These are phyloP conservation scores for Dendrocincla tyrannina DNA, from an alignment of 2,797 vertebrate species.

Conservation along the genomic window DNA sequence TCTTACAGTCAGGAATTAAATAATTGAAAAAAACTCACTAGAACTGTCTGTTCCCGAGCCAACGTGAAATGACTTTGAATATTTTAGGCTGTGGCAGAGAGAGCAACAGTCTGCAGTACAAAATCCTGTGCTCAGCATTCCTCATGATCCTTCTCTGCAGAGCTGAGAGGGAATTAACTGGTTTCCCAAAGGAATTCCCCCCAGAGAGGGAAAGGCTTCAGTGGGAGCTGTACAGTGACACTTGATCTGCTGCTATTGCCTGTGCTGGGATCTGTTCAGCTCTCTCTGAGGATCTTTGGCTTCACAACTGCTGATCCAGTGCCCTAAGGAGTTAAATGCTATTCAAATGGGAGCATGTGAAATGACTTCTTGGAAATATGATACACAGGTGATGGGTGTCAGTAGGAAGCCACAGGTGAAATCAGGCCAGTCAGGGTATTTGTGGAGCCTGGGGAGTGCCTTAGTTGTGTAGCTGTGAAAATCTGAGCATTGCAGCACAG, in stretches of 20 bases:
- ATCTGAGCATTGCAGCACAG: not conserved
- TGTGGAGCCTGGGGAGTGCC: rapidly evolving
- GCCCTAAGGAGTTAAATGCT: constrained; percentile 16
- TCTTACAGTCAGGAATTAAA: not conserved
- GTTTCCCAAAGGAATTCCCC: not conserved
- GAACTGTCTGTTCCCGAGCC: not conserved
- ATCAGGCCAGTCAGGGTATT: not conserved
- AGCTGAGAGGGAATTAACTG: not conserved
- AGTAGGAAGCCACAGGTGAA: not conserved
- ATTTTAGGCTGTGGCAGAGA: not conserved
- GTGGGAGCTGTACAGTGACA: not conserved
- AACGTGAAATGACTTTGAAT: not conserved
- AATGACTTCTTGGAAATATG: not conserved
- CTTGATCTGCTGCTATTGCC: not conserved
- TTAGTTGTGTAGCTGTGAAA: not conserved
- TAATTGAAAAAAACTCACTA: not conserved
- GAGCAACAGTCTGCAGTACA: not conserved
- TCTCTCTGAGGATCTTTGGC: not conserved
- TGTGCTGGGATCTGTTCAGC: not conserved
- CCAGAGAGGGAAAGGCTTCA: not conserved
- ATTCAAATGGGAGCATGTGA: not conserved
- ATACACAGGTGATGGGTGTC: not conserved
- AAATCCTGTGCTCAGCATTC: not conserved
- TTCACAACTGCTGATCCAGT: not conserved
- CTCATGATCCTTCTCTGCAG: not conserved